phyloP scores from a whole-genome alignment of 2,888 invertebrate species.

The Geophilus truncorum region DNA sequence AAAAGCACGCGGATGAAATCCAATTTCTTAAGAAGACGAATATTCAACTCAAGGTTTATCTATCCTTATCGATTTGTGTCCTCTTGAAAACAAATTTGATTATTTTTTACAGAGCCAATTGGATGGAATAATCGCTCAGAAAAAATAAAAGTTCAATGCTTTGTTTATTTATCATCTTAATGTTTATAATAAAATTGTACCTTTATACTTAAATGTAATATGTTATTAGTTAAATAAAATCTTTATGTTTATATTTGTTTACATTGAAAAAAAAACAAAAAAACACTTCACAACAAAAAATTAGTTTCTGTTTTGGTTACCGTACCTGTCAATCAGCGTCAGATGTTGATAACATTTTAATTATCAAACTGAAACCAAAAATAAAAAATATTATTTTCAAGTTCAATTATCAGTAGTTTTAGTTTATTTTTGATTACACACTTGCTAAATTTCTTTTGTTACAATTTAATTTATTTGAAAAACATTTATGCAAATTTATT shows the following conservation, averaged over 20 bases:
- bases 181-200: background rate
- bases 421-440: background rate
- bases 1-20: constrained; percentile 86
- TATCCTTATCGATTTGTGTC: too few species aligned
- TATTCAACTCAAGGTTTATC: constrained; percentile 75
- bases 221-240: background rate
- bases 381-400: background rate
- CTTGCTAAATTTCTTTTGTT: background rate
- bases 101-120: constrained; percentile 70
- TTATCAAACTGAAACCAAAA: too few species aligned
- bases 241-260: too few species aligned
- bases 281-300: too few species aligned
- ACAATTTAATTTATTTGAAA: background rate
- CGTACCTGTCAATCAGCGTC: too few species aligned
- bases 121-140: constrained; percentile 90
- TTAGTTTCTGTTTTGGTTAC: too few species aligned
- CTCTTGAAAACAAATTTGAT: background rate
- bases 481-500: background rate
- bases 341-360: too few species aligned
- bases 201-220: background rate
- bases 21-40: constrained; percentile 89
- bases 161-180: background rate
- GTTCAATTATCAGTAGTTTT: background rate
- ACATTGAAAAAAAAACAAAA: background rate
- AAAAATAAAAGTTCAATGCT: constrained; percentile 60